Evolutionary conservation across 1,140 invertebrate species (phyloP), one percentile per base, ranked within the genome.

Genomic region (Lysiphlebus fabarum): DNA sequence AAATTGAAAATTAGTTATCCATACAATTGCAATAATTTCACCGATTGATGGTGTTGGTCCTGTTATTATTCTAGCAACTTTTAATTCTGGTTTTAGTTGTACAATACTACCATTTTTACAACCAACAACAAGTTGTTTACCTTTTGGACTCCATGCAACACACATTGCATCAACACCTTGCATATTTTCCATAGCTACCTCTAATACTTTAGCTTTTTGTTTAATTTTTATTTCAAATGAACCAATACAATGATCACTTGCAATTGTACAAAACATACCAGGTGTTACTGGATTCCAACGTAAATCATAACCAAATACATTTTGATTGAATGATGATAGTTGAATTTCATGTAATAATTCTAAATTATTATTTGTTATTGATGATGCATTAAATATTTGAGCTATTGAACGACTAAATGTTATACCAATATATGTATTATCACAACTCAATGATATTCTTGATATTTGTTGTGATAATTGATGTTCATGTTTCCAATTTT

Each of bases 121-220:
- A 0, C 88, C 89, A 3, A 88, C 78, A 6, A 88, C 85, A 14
- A 90, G 66, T 69, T 91, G 89, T 67, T 90, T 91, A 4, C 89
- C 89, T 74, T 90, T 90, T 3, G 88, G 89, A 73, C 88, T 90
- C 89, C 89, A 91, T 42, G 82, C 83, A 10, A 86, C 67, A 56
- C 82, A 84, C 2, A 73, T 53, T 7, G 71, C 70, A 42, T 75
- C 71, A 1, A 73, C 6, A 4, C 63, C 66, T 6, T 65, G 61
- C 7, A 72, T n/a, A 61, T 64, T 72, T 51, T 72, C 67, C 51
- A 73, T 53, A 40, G 63, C 67, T 40, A 69, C 54, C 42, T 48
- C 62, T 61, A 38, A 68, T n/a, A n/a, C 56, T 36, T 62, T 62
- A n/a, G 65, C 42, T 53, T 67, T 69, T 53, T 70, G 68, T 6